These are phyloP conservation scores for Yponomeuta evonymella DNA, from an alignment of 2,888 invertebrate species.

Conservation along the genomic window DNA sequence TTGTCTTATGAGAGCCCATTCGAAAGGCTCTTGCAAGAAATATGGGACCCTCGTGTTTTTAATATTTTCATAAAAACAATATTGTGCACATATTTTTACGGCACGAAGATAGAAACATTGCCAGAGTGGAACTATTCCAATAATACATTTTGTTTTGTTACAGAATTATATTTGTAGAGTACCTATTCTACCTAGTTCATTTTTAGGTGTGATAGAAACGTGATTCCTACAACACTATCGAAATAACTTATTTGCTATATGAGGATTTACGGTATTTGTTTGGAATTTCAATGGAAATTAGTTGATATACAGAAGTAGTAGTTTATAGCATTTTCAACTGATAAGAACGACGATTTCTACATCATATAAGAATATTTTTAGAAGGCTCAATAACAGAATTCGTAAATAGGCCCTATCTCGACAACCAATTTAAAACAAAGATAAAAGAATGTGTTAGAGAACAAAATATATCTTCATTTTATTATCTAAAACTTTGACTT, in stretches of 20 bases:
- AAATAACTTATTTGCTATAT: no score
- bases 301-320: not conserved
- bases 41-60: conserved; percentile 14
- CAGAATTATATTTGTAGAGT: no score
- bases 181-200: no score
- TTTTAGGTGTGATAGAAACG: no score
- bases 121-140: not conserved
- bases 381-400: not conserved
- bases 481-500: conserved; percentile 20
- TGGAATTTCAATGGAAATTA: not conserved
- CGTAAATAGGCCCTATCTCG: not conserved
- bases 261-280: no score
- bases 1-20: conserved; percentile 14
- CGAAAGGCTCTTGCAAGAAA: conserved; percentile 13
- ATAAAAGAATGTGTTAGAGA: not conserved
- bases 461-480: not conserved
- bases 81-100: conserved; percentile 13
- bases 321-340: not conserved
- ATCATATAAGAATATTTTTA: not conserved
- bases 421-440: not conserved
- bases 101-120: conserved; percentile 12
- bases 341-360: not conserved
- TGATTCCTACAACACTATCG: no score
- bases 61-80: conserved; percentile 17
- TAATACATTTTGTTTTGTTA: not conserved